Percentiles rank a stretch among this genome's conserved stretches.
phyloP scores from a whole-genome alignment of 2,797 vertebrate genomes.

The Chloroceryle amazona region DNA sequence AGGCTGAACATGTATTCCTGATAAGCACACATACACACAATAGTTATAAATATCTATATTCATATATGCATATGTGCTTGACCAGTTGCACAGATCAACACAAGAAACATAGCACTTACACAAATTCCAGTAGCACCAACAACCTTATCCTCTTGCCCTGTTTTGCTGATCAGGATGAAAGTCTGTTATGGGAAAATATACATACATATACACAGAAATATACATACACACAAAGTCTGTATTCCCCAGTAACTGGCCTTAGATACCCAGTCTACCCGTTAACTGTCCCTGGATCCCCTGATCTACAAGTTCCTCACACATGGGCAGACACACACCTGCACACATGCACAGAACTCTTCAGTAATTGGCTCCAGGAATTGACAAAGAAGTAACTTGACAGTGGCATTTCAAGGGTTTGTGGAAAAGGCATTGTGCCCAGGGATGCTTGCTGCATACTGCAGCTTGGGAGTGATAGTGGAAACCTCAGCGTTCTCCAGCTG shows the following conservation, averaged over 20 bases:
- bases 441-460: background rate
- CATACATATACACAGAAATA: rapidly evolving
- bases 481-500: background rate
- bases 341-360: background rate
- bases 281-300: rapidly evolving
- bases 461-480: background rate
- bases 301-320: background rate
- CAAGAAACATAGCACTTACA: background rate
- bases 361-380: background rate
- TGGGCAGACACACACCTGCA: background rate
- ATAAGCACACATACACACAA: no score
- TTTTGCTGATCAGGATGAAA: background rate
- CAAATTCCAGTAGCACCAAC: background rate
- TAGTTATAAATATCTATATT: background rate
- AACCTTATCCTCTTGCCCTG: background rate
- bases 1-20: background rate
- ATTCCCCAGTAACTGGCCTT: background rate
- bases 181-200: background rate
- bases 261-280: background rate
- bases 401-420: background rate
- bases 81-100: background rate
- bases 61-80: no score
- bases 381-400: background rate
- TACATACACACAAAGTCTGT: rapidly evolving
- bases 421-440: background rate